Conservation (phyloP, 2,797 vertebrate species). For the Spinus pinus region DNA sequence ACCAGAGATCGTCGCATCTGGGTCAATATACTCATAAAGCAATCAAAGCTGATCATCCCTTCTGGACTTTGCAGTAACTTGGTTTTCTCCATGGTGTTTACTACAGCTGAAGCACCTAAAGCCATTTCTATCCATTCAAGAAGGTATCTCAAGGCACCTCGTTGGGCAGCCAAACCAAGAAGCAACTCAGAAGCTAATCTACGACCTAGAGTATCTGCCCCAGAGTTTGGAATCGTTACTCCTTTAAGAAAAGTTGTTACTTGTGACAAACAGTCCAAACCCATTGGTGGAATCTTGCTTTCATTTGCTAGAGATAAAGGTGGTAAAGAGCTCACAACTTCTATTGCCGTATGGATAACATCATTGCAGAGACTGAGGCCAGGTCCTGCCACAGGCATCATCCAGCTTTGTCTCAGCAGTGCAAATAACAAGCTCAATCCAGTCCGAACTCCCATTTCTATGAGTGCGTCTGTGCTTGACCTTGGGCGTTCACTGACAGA, state of each 20-base stretch:
- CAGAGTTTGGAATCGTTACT: slow-evolving; percentile 95
- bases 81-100: slow-evolving; percentile 87
- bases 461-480: slow-evolving; percentile 96
- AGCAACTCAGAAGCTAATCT: slow-evolving; percentile 93
- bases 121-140: slow-evolving; percentile 99
- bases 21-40: slow-evolving; percentile 95
- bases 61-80: slow-evolving; percentile 82
- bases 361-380: slow-evolving; percentile 94
- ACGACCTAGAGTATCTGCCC: slow-evolving; percentile 91
- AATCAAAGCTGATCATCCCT: slow-evolving; percentile 96
- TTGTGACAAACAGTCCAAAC: slow-evolving; percentile 95
- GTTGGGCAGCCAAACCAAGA: slow-evolving; percentile 91
- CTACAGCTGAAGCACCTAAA: slow-evolving; percentile 88
- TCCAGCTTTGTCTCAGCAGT: slow-evolving; percentile 96
- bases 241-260: slow-evolving; percentile 96
- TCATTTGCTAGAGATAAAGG: slow-evolving; percentile 95
- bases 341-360: slow-evolving; percentile 95
- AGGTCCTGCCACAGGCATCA: slow-evolving; percentile 85
- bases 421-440: slow-evolving; percentile 95
- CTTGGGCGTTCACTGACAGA: slow-evolving; percentile 92
- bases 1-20: slow-evolving; percentile 98
- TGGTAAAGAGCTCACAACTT: slow-evolving; percentile 94
- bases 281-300: slow-evolving; percentile 98
- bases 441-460: slow-evolving; percentile 97
- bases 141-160: slow-evolving; percentile 93